These are phyloP conservation scores for Tachyglossus aculeatus DNA, from an alignment of 2,797 vertebrate species.

Conservation along the genomic window DNA sequence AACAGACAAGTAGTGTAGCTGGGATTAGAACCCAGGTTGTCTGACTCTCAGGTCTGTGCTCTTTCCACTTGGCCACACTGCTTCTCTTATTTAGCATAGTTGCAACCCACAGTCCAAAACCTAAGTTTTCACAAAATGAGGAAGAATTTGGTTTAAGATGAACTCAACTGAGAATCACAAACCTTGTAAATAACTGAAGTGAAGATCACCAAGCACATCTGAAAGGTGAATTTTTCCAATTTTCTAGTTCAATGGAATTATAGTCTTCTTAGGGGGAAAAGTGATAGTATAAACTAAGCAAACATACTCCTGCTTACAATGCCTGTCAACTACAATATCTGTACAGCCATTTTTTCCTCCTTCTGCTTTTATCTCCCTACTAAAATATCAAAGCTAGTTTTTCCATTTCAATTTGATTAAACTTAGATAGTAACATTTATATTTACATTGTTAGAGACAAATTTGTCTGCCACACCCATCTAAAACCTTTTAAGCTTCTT, in stretches of 20 bases:
- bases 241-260: not conserved
- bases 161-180: not conserved
- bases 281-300: not conserved
- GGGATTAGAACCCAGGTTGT: too few species aligned
- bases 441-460: not conserved
- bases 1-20: too few species aligned
- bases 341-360: not conserved
- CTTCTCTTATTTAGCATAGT: too few species aligned
- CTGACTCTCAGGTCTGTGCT: too few species aligned
- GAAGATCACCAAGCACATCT: not conserved
- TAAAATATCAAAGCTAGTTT: not conserved
- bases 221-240: not conserved
- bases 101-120: too few species aligned
- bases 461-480: not conserved
- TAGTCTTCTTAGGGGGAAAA: not conserved
- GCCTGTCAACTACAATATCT: not conserved
- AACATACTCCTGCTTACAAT: not conserved
- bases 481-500: not conserved
- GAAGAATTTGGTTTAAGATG: not conserved
- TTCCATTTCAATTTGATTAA: not conserved
- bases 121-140: not conserved
- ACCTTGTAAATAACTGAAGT: not conserved
- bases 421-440: not conserved
- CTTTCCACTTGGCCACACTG: too few species aligned
- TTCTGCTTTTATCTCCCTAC: not conserved